Evolutionary conservation across 1,140 invertebrate species (phyloP).

Genomic region (Heliothis virescens): DNA sequence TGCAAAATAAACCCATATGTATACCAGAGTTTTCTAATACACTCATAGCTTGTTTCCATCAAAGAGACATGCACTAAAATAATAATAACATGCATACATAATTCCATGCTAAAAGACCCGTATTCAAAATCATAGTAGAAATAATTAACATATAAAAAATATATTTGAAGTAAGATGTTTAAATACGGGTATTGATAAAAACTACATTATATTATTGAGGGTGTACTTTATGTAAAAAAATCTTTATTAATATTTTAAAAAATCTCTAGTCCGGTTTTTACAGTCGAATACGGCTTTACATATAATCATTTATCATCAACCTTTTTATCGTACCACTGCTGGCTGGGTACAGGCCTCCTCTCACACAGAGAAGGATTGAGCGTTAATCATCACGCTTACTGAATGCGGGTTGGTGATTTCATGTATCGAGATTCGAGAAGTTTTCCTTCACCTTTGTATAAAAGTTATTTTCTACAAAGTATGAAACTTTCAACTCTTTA

Average conservation of each 20-base stretch:
- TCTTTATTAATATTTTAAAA: neutral
- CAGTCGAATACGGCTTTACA: too few relatives aligned
- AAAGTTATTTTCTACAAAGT: too few relatives aligned
- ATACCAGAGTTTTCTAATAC: conserved; percentile 5
- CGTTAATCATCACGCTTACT: too few relatives aligned
- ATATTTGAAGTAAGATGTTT: neutral
- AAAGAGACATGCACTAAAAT: conserved; percentile 27
- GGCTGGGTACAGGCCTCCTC: too few relatives aligned
- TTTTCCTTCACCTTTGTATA: too few relatives aligned
- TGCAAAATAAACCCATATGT: neutral
- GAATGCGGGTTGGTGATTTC: too few relatives aligned
- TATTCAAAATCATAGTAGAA: conserved; percentile 20
- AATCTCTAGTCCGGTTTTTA: neutral
- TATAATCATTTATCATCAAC: too few relatives aligned
- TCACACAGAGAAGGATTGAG: too few relatives aligned
- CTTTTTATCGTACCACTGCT: too few relatives aligned
- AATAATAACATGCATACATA: conserved; percentile 19
- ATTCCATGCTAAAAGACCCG: conserved; percentile 26
- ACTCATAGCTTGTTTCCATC: conserved; percentile 38
- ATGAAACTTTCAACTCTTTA: neutral
- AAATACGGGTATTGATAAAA: conserved; percentile 23
- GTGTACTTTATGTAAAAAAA: neutral
- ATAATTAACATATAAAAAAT: neutral
- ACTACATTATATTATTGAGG: conserved; percentile 7
- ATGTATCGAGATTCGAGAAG: too few relatives aligned